Evolutionary conservation across 2,888 invertebrate genomes (phyloP).

Genomic region (Julus scanicus): DNA sequence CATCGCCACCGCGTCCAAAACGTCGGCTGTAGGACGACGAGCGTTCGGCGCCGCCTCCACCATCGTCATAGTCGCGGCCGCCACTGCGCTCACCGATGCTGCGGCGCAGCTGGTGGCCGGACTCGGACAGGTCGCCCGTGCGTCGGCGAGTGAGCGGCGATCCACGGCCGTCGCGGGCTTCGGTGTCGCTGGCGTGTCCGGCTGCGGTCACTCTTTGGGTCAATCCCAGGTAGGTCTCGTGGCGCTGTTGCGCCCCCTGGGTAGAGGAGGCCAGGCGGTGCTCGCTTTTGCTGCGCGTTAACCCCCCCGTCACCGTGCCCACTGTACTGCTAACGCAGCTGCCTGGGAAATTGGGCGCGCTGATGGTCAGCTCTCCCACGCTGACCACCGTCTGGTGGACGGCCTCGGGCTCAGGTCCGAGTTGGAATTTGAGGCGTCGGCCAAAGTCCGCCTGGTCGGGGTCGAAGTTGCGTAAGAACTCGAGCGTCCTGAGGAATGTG

Average conservation of each 20-base stretch:
- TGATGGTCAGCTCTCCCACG: slow-evolving; percentile 89
- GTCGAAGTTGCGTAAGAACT: slow-evolving; percentile 92
- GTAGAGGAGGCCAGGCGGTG: slow-evolving; percentile 75
- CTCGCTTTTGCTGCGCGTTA: slow-evolving; percentile 93
- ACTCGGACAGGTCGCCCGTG: slow-evolving; percentile 56
- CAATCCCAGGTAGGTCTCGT: slow-evolving; percentile 79
- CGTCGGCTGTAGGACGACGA: slow-evolving; percentile 52
- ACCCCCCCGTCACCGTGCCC: slow-evolving; percentile 68
- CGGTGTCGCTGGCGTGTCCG: slow-evolving; percentile 69
- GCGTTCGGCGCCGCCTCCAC: slow-evolving; percentile 46
- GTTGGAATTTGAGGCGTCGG: slow-evolving; percentile 84
- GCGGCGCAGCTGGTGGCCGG: slow-evolving; percentile 51
- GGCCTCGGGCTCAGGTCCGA: slow-evolving; percentile 92
- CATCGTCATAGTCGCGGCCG: slow-evolving; percentile 55
- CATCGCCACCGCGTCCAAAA: slow-evolving; percentile 52
- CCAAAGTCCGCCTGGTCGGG: slow-evolving; percentile 90
- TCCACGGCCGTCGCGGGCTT: slow-evolving; percentile 74
- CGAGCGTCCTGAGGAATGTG: slow-evolving; percentile 94
- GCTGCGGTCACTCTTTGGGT: slow-evolving; percentile 76
- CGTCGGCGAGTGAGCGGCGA: slow-evolving; percentile 61
- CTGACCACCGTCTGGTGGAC: slow-evolving; percentile 87
- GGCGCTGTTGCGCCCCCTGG: slow-evolving; percentile 71
- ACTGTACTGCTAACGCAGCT: slow-evolving; percentile 63
- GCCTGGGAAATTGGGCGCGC: slow-evolving; percentile 70
- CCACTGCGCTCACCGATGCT: slow-evolving; percentile 54